Evolutionary conservation across 2,113 vertebrate species (phyloP).

Genomic region (Oncorhynchus mykiss): DNA sequence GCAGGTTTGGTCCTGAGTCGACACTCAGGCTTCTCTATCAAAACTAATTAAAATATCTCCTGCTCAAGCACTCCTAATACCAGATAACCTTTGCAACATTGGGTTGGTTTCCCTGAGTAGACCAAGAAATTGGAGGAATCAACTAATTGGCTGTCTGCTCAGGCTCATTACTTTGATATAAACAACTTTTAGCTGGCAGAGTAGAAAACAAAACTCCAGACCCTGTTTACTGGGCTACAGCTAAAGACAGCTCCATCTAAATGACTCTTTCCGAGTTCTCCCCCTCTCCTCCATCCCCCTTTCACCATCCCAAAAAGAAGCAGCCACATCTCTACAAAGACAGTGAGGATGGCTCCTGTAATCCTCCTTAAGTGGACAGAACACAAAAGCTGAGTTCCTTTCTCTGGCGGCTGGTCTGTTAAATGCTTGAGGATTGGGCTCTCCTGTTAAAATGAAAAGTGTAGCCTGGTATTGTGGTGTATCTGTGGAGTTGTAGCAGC

Average conservation of each 20-base stretch:
- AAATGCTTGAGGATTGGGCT: conserved; percentile 50
- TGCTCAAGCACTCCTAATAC: conserved; percentile 60
- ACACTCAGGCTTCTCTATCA: conserved; percentile 47
- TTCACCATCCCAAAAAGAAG: conserved; percentile 20
- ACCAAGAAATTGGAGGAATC: conserved; percentile 58
- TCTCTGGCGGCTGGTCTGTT: conserved; percentile 22
- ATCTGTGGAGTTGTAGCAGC: conserved; percentile 25
- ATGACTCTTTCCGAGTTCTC: conserved; percentile 28
- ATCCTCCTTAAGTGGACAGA: conserved; percentile 50
- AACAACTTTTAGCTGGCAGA: conserved; percentile 63
- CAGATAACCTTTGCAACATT: conserved; percentile 63
- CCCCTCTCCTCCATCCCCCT: conserved; percentile 29
- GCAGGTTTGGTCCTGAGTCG: conserved; percentile 48
- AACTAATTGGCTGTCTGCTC: conserved; percentile 66
- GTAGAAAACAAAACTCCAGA: conserved; percentile 55
- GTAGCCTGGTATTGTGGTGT: conserved; percentile 35
- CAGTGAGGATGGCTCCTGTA: conserved; percentile 44
- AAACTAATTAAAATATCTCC: conserved; percentile 67
- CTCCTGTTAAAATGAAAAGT: conserved; percentile 46
- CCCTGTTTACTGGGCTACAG: conserved; percentile 47
- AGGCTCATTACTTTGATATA: conserved; percentile 71
- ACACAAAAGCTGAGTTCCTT: conserved; percentile 44
- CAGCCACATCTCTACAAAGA: conserved; percentile 32
- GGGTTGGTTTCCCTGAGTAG: conserved; percentile 58
- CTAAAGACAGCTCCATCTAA: conserved; percentile 44